Evolutionary conservation across 2,797 vertebrate species (phyloP).

Genomic region (Coranthus polyacanthus): DNA sequence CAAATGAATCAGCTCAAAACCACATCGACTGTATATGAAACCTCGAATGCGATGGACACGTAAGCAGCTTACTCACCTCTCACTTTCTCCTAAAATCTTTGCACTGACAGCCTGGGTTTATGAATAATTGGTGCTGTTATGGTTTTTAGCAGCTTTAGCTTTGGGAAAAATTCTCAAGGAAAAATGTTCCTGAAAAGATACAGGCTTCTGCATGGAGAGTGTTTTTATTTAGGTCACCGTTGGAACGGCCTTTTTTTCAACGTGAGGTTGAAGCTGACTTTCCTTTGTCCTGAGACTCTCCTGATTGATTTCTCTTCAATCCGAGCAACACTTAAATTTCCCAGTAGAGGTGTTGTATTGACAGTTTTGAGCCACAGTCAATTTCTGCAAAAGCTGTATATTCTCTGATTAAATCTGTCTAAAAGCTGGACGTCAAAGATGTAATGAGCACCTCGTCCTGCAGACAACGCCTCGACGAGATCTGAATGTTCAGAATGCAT

Average conservation of each 20-base stretch:
- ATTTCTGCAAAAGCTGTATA: constrained; percentile 8
- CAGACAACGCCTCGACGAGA: background rate
- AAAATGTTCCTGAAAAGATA: constrained; percentile 22
- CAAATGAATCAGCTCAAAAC: background rate
- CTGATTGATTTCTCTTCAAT: constrained; percentile 17
- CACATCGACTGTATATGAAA: background rate
- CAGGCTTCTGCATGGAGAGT: background rate
- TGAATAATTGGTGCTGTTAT: constrained; percentile 36
- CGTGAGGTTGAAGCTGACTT: constrained; percentile 14
- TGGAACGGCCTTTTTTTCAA: constrained; percentile 18
- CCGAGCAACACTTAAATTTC: constrained; percentile 25
- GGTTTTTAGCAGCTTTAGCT: constrained; percentile 21
- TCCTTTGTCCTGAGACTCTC: background rate
- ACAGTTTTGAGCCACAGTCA: constrained; percentile 20
- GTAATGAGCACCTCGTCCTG: background rate
- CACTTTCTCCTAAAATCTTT: constrained; percentile 29
- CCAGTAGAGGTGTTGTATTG: constrained; percentile 27
- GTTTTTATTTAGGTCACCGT: constrained; percentile 24
- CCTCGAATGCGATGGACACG: background rate
- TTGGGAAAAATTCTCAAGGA: constrained; percentile 4
- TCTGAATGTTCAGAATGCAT: no score
- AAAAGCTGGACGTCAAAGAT: background rate
- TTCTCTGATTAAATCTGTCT: constrained; percentile 14
- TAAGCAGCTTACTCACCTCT: background rate
- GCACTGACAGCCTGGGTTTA: constrained; percentile 3